These are phyloP conservation scores for Chauna torquata DNA, from an alignment of 2,113 vertebrate species.

Conservation along the genomic window DNA sequence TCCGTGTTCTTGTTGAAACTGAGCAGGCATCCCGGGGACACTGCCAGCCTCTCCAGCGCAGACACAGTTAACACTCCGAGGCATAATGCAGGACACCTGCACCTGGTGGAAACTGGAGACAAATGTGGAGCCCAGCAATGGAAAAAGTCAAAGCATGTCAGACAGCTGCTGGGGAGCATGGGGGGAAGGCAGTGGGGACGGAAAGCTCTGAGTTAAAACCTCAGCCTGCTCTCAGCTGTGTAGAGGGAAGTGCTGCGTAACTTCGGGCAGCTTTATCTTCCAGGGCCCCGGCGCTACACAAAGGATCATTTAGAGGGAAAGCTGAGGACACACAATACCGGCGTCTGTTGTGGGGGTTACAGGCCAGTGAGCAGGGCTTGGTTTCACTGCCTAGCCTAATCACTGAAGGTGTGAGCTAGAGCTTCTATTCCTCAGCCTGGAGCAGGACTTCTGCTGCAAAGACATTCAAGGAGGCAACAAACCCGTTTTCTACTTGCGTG, in stretches of 20 bases:
- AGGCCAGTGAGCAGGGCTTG: neutral
- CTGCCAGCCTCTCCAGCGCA: neutral
- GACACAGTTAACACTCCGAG: neutral
- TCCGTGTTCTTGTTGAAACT: rapidly evolving
- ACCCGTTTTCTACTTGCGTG: neutral
- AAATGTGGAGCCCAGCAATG: neutral
- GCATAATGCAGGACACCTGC: slow-evolving; percentile 12
- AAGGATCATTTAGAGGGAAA: neutral
- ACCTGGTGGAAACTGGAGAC: slow-evolving; percentile 33
- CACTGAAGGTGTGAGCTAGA: neutral
- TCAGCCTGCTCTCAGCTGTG: neutral
- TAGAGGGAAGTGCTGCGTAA: neutral
- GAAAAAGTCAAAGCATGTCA: slow-evolving; percentile 29
- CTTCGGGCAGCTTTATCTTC: neutral
- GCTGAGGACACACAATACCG: rapidly evolving
- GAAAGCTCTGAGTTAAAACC: neutral
- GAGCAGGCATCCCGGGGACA: neutral
- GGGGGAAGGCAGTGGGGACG: neutral
- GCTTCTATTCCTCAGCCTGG: neutral
- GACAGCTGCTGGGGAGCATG: neutral
- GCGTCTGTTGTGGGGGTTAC: no score
- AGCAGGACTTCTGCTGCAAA: neutral
- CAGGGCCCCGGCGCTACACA: neutral
- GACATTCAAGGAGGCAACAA: neutral
- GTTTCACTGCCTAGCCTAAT: neutral